A percentile compares a stretch with the other conserved stretches of the same genome.
These are phyloP conservation scores for Sylvietta virens DNA, from an alignment of 2,113 vertebrate genomes.

Conservation along the genomic window DNA sequence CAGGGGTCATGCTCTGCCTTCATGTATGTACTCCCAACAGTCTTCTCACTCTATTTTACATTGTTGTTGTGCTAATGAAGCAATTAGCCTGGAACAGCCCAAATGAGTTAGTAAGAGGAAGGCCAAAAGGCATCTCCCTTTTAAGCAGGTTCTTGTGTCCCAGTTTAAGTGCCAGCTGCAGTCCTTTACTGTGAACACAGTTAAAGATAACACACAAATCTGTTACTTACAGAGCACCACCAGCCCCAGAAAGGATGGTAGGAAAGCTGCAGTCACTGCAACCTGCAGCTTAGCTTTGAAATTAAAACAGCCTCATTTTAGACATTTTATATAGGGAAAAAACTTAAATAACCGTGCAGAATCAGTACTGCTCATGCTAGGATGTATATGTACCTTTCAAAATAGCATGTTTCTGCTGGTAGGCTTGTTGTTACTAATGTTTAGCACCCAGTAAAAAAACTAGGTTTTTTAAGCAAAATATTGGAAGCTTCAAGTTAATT, in stretches of 20 bases:
- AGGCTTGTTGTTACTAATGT: not conserved
- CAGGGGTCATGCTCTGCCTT: not conserved
- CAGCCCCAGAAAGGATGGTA: not conserved
- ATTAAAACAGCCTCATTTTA: not conserved
- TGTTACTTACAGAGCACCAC: not conserved
- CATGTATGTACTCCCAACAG: not conserved
- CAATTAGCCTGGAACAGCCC: constrained; percentile 21
- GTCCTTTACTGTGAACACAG: not conserved
- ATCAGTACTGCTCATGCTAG: not conserved
- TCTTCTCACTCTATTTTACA: not conserved
- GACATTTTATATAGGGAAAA: not conserved
- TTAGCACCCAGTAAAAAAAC: not conserved
- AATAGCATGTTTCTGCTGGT: not conserved
- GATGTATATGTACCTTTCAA: not conserved
- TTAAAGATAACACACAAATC: not conserved
- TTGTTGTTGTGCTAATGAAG: constrained; percentile 12
- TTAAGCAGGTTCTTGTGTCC: not conserved
- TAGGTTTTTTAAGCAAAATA: not conserved
- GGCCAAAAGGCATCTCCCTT: constrained; percentile 10
- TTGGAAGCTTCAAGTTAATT: not conserved
- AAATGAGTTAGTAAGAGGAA: not conserved
- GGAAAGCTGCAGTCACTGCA: not conserved
- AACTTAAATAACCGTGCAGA: not conserved
- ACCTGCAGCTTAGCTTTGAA: not conserved
- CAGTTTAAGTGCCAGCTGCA: not conserved